Conservation (phyloP, 2,888 invertebrate genomes). For the Peribatodes rhomboidaria region DNA sequence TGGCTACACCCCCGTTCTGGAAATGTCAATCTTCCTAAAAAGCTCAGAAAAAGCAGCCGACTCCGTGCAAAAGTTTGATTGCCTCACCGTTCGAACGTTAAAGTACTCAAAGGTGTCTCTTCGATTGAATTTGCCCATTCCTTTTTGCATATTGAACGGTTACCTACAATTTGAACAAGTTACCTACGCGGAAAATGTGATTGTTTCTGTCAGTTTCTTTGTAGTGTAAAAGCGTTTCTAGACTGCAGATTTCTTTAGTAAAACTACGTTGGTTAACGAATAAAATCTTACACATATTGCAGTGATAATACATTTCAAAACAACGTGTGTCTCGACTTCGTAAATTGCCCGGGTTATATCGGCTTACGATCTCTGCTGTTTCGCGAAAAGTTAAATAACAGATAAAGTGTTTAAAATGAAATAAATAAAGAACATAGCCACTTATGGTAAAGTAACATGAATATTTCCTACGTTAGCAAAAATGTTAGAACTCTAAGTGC, state of each 20-base stretch:
- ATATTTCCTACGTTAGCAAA: background rate
- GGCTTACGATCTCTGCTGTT: too few relatives aligned
- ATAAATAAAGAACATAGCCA: too few relatives aligned
- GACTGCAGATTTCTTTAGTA: too few relatives aligned
- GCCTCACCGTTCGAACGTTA: conserved; percentile 33
- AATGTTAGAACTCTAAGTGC: background rate
- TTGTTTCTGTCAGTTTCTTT: conserved; percentile 20
- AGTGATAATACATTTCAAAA: too few relatives aligned
- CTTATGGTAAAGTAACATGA: background rate
- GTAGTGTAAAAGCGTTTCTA: background rate
- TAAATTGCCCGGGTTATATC: too few relatives aligned
- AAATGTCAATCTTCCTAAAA: conserved; percentile 35
- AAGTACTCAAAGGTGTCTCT: conserved; percentile 29
- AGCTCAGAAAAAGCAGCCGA: conserved; percentile 30
- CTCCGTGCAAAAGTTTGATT: conserved; percentile 48
- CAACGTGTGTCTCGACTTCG: too few relatives aligned
- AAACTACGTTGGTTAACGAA: too few relatives aligned
- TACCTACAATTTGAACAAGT: conserved; percentile 11
- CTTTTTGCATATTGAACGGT: conserved; percentile 30
- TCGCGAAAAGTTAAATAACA: too few relatives aligned
- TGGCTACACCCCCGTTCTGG: conserved; percentile 1
- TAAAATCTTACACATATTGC: too few relatives aligned
- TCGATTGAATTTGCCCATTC: conserved; percentile 33
- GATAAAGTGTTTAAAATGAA: too few relatives aligned
- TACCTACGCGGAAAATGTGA: conserved; percentile 23